Evolutionary conservation across 92 coral and sea anemone species (phyloP).

Genomic region (Umimayanthus kanabou): DNA sequence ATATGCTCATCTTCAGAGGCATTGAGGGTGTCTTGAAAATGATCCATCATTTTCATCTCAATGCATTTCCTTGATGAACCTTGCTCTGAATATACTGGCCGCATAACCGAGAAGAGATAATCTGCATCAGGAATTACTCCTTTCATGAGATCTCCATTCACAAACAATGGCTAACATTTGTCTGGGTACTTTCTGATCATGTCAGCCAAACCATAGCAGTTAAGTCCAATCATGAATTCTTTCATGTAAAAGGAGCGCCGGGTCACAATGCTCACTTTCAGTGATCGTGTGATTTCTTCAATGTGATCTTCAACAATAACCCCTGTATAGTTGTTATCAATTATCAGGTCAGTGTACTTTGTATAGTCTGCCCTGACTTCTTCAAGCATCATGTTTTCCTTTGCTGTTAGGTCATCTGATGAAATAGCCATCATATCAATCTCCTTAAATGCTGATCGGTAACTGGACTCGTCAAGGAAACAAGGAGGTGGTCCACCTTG

Average conservation of each 20-base stretch:
- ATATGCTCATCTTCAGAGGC: constrained; percentile 48
- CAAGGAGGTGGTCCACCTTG: too few relatives aligned
- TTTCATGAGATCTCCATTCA: constrained; percentile 51
- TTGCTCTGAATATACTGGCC: constrained; percentile 51
- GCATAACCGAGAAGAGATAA: constrained; percentile 50
- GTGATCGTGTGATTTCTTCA: constrained; percentile 46
- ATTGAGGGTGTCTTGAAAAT: constrained; percentile 58
- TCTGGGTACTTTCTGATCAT: constrained; percentile 52
- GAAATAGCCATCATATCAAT: constrained; percentile 59
- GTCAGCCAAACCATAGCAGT: constrained; percentile 48
- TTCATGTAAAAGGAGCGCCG: constrained; percentile 58
- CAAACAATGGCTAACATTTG: constrained; percentile 59
- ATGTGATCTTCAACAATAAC: constrained; percentile 45
- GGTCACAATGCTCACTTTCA: constrained; percentile 58
- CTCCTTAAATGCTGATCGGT: constrained; percentile 39
- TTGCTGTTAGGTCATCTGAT: constrained; percentile 42
- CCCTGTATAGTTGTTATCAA: constrained; percentile 62
- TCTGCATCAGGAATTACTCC: constrained; percentile 58
- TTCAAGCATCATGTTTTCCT: constrained; percentile 51
- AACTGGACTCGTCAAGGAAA: constrained; percentile 1
- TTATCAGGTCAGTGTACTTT: constrained; percentile 54
- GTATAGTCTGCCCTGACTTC: constrained; percentile 55
- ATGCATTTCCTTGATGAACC: constrained; percentile 55
- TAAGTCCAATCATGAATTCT: constrained; percentile 58
- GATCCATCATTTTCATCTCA: constrained; percentile 56